Evolutionary conservation across 2,113 vertebrate species (phyloP).

Genomic region (Trematomus loennbergii): DNA sequence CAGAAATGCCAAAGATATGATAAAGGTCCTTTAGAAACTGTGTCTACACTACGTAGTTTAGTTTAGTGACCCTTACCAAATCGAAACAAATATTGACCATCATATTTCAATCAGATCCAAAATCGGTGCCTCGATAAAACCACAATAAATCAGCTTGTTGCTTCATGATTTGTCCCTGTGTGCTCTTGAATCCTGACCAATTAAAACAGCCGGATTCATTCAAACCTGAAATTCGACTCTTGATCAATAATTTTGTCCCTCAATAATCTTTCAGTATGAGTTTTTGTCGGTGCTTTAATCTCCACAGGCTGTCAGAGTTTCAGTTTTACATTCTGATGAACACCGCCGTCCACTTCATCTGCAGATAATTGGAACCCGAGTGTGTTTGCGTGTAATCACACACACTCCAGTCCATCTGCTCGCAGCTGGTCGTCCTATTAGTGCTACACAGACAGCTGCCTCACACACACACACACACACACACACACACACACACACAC

Average conservation of each 20-base stretch:
- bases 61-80: neutral
- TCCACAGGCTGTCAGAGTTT: neutral
- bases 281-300: neutral
- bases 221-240: neutral
- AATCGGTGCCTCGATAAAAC: neutral
- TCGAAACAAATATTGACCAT: neutral
- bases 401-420: constrained; percentile 21
- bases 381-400: constrained; percentile 7
- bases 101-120: neutral
- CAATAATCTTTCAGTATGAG: neutral
- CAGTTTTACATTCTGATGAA: neutral
- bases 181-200: neutral
- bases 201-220: neutral
- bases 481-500: constrained; percentile 8
- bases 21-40: too few species aligned
- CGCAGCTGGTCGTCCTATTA: constrained; percentile 24
- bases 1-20: neutral
- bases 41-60: neutral
- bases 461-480: constrained; percentile 11
- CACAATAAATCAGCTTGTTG: neutral
- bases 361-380: neutral
- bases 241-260: neutral
- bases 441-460: constrained; percentile 6
- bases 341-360: neutral
- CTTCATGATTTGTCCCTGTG: neutral